phyloP scores from a whole-genome alignment of 2,113 vertebrate genomes.

The Thamnophis sirtalis region DNA sequence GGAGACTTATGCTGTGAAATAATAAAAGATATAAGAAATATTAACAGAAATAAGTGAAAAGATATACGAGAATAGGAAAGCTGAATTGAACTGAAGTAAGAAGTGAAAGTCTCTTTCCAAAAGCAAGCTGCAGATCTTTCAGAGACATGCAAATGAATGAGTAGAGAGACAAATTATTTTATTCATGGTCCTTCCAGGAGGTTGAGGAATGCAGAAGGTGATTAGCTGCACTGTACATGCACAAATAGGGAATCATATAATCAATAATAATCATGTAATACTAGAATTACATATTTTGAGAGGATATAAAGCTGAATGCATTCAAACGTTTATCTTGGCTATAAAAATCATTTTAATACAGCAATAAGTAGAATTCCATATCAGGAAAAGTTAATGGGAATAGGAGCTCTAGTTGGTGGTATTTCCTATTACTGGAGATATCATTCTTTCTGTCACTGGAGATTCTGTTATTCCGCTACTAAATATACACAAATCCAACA shows the following conservation, averaged over 20 bases:
- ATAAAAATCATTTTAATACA: neutral
- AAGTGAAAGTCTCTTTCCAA: neutral
- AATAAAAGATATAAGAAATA: neutral
- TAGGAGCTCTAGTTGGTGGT: neutral
- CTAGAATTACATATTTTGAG: neutral
- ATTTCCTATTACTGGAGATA: neutral
- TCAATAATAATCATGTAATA: neutral
- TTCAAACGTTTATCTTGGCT: neutral
- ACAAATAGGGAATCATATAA: neutral
- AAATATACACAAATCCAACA: neutral
- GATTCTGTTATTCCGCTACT: neutral
- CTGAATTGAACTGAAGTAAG: neutral
- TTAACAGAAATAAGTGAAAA: neutral
- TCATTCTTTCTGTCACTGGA: neutral
- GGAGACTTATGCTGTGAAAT: neutral
- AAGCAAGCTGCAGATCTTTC: neutral
- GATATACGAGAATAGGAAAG: neutral
- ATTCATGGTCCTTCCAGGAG: neutral
- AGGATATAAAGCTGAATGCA: neutral
- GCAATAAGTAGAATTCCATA: neutral
- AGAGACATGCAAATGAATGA: neutral
- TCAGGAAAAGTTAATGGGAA: neutral
- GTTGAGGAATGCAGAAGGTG: neutral
- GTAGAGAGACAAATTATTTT: neutral
- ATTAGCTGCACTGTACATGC: neutral